Evolutionary conservation across 2,797 vertebrate genomes (phyloP).

Genomic region (Buceros bicornis): DNA sequence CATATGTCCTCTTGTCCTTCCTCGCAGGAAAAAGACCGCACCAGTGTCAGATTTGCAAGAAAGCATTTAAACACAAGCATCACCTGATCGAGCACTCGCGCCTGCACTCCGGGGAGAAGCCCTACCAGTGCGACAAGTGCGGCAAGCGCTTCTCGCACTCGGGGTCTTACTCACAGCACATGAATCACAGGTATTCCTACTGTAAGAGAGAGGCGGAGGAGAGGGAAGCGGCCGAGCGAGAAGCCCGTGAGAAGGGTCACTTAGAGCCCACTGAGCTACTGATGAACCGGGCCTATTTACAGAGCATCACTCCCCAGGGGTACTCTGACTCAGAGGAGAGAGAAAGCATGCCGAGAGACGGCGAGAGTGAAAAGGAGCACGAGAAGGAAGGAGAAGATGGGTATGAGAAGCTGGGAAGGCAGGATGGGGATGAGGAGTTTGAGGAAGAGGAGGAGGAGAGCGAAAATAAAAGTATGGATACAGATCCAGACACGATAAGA

Average conservation of each 20-base stretch:
- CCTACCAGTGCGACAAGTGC: slow-evolving; percentile 98
- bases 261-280: slow-evolving; percentile 97
- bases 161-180: slow-evolving; percentile 98
- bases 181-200: slow-evolving; percentile 99
- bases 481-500: slow-evolving; percentile 96
- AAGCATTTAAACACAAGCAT: slow-evolving; percentile 99
- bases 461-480: slow-evolving; percentile 98
- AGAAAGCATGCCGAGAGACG: slow-evolving; percentile 87
- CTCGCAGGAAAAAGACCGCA: slow-evolving; percentile 95
- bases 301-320: slow-evolving; percentile 94
- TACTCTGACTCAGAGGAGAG: slow-evolving; percentile 95
- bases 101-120: slow-evolving; percentile 98
- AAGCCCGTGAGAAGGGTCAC: slow-evolving; percentile 92
- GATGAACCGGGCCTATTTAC: slow-evolving; percentile 96
- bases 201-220: slow-evolving; percentile 98
- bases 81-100: slow-evolving; percentile 99
- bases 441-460: slow-evolving; percentile 96
- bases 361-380: slow-evolving; percentile 91
- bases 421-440: slow-evolving; percentile 91
- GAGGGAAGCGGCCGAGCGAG: slow-evolving; percentile 94
- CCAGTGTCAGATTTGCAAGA: slow-evolving; percentile 99
- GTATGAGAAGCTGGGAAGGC: slow-evolving; percentile 92
- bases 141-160: slow-evolving; percentile 99
- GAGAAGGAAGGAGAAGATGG: slow-evolving; percentile 92
- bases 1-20: slow-evolving; percentile 75